A percentile compares a stretch with the other conserved stretches of the same genome.
Evolutionary conservation across 2,888 invertebrate genomes (phyloP).

Genomic region (Drosophila cracens): DNA sequence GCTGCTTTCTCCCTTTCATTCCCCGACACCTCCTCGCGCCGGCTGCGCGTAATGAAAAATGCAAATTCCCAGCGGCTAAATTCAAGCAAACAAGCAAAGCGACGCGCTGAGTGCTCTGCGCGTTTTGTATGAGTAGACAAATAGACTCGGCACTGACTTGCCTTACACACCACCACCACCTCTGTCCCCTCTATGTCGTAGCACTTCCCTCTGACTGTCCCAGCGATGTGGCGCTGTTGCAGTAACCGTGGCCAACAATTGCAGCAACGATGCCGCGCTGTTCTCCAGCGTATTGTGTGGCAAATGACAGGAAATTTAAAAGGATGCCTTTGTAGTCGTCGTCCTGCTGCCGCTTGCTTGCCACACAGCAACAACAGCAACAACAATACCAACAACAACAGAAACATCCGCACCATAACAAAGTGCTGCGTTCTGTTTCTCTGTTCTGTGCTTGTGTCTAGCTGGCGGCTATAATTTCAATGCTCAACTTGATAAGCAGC

Average conservation of each 20-base stretch:
- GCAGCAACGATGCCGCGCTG: conserved; percentile 64
- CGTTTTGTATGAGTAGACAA: conserved; percentile 65
- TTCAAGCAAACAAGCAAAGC: conserved; percentile 82
- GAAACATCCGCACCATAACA: conserved; percentile 64
- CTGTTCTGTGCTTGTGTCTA: conserved; percentile 69
- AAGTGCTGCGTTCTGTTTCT: conserved; percentile 69
- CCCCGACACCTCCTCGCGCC: conserved; percentile 30
- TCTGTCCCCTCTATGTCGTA: background rate
- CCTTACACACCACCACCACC: conserved; percentile 3
- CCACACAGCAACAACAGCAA: conserved; percentile 47
- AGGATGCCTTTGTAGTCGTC: conserved; percentile 79
- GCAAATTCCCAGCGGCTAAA: conserved; percentile 84
- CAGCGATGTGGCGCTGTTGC: conserved; percentile 33
- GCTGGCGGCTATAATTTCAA: conserved; percentile 80
- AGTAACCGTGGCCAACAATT: conserved; percentile 61
- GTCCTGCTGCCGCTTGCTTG: conserved; percentile 47
- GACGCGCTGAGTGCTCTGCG: conserved; percentile 68
- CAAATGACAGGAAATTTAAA: conserved; percentile 81
- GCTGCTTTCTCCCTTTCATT: conserved; percentile 2
- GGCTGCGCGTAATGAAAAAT: conserved; percentile 83
- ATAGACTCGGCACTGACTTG: conserved; percentile 67
- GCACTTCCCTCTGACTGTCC: background rate
- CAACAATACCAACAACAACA: conserved; percentile 38
- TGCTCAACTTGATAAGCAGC: conserved; percentile 81
- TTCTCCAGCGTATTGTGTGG: conserved; percentile 79